A percentile compares a stretch with the other conserved stretches of the same genome.
These are phyloP conservation scores for Threskiornis aethiopicus DNA, from an alignment of 2,797 vertebrate species.

Conservation along the genomic window DNA sequence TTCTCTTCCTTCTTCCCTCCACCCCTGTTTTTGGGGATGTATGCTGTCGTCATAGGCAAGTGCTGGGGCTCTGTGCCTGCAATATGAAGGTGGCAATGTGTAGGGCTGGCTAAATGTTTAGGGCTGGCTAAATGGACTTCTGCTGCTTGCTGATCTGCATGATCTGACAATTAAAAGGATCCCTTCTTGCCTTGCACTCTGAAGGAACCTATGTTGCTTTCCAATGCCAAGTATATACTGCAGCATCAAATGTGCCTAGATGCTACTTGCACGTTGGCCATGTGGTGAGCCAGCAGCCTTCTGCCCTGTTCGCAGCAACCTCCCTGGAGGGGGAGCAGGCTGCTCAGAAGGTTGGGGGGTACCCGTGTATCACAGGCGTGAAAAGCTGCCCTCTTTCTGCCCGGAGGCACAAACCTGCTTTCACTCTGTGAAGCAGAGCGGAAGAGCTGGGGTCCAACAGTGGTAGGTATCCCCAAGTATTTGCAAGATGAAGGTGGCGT, in stretches of 20 bases:
- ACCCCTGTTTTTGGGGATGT: not conserved
- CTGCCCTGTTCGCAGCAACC: not conserved
- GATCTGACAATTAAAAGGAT: not conserved
- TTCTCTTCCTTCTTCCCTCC: not conserved
- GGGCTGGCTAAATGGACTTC: not conserved
- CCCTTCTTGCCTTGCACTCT: not conserved
- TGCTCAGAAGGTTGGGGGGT: not conserved
- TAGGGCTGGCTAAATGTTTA: not conserved
- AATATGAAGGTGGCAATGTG: not conserved
- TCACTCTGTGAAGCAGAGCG: not conserved
- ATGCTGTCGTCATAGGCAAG: not conserved
- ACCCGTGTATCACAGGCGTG: not conserved
- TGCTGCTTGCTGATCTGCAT: not conserved
- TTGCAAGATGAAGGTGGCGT: not conserved
- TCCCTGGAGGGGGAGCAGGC: not conserved
- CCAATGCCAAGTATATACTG: not conserved
- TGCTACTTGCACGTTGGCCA: not conserved
- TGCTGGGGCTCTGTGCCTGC: not conserved
- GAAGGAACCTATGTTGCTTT: not conserved
- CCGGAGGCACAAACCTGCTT: slow-evolving; percentile 26
- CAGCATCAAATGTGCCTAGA: not conserved
- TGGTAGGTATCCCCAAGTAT: not conserved
- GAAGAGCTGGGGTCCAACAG: not conserved
- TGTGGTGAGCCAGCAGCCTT: not conserved
- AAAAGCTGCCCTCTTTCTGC: slow-evolving; percentile 21